Evolutionary conservation across 2,113 vertebrate species (phyloP).

Genomic region (Odocoileus virginianus): DNA sequence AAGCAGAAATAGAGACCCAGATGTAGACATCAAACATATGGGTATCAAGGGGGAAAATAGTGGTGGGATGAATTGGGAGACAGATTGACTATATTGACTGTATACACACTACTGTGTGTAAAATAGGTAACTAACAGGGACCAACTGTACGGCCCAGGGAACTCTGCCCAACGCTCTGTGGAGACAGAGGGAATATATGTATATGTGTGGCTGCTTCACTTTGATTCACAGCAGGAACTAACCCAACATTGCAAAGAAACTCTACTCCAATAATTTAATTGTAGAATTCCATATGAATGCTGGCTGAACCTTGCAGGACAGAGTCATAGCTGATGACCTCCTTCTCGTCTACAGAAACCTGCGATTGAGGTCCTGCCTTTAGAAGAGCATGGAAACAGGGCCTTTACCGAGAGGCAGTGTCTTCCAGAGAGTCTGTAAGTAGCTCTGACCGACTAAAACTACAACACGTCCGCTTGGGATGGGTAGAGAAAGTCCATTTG

Average conservation of each 20-base stretch:
- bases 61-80: fast-evolving
- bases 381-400: fast-evolving
- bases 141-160: neutral
- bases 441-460: neutral
- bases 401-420: neutral
- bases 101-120: neutral
- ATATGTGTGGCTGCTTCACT: neutral
- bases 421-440: neutral
- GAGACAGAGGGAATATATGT: neutral
- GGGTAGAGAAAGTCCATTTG: conserved; percentile 6
- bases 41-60: neutral
- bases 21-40: neutral
- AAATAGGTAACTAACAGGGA: neutral
- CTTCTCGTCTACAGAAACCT: fast-evolving
- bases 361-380: fast-evolving
- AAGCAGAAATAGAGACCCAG: neutral
- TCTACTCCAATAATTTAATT: too few species aligned
- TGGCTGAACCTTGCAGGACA: fast-evolving
- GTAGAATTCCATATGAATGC: fast-evolving
- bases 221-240: neutral
- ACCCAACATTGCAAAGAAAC: neutral
- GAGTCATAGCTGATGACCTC: fast-evolving
- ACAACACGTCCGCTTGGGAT: fast-evolving
- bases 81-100: fast-evolving
- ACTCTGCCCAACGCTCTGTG: neutral